Percentiles rank a stretch among this genome's conserved stretches.
phyloP scores from a whole-genome alignment of 2,888 invertebrate species.

The Nymphalis polychloros region DNA sequence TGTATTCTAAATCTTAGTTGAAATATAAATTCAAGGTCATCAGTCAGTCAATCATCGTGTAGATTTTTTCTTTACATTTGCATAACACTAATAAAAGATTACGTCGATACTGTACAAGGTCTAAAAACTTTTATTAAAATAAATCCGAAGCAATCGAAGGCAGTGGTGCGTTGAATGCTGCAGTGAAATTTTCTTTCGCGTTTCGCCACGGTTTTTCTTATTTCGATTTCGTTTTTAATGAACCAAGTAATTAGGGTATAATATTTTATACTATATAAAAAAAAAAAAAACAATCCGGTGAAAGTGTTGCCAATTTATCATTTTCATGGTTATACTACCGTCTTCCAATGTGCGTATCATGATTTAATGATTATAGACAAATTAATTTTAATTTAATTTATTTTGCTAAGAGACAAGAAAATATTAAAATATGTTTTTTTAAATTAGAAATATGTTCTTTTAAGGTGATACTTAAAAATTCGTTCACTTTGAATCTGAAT shows the following conservation, averaged over 20 bases:
- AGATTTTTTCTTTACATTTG: neutral
- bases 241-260: conserved; percentile 26
- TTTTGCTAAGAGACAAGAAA: neutral
- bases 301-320: conserved; percentile 21
- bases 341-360: neutral
- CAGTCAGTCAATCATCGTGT: too few species aligned
- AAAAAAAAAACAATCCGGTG: conserved; percentile 12
- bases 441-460: too few species aligned
- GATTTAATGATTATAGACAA: neutral
- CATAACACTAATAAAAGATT: neutral
- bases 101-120: neutral
- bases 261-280: conserved; percentile 12
- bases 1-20: too few species aligned
- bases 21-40: too few species aligned
- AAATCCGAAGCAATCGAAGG: conserved; percentile 51
- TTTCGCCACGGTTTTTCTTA: conserved; percentile 23
- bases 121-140: conserved; percentile 1
- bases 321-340: neutral
- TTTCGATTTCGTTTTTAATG: conserved; percentile 32
- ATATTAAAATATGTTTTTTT: too few species aligned
- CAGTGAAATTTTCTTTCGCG: conserved; percentile 50
- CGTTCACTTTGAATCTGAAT: too few species aligned
- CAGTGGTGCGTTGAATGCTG: conserved; percentile 61
- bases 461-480: too few species aligned
- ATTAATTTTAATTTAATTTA: neutral